Base-by-base conservation (phyloP, 1,140 invertebrate genomes). In the Ceratina calcarata region DNA sequence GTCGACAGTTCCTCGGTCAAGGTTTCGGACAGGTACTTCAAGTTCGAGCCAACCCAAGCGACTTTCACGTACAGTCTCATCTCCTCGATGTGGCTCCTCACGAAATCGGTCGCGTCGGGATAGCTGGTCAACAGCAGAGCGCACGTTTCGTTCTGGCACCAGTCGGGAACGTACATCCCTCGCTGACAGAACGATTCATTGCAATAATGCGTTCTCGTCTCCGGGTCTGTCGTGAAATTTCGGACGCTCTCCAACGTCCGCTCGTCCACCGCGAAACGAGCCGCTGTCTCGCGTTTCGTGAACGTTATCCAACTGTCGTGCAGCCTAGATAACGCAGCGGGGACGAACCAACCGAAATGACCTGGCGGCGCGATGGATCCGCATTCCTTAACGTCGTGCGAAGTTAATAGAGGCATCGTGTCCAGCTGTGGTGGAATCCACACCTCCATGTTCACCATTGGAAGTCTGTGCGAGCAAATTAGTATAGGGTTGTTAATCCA, bases 271-370 rank as follows among this genome's bases (percentile, higher is more conserved):
- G 93, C 92, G 82, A 95, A 95, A 10, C 90, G 80, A 4, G 85
- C 80, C 2, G 92, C 91, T 27, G 92, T 91, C 27, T 93, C 89
- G 20, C 75, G 75, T 37, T 92, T 89, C 27, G 88, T 86, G 72
- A 95, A 95, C 13, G 92, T 90, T n/a, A 91, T 82, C 94, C 94
- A 95, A 71, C 89, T 94, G 7, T 94, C 93, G 16, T 84, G 83
- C 3, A 66, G 10, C 6, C 57, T 85, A 4, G 89, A 86, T 57
- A 95, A 84, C 78, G 90, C 79, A 73, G 87, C 83, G 0, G 95
- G 95, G 60, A 96, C 94, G 86, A 95, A 97, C 96, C 96, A 97
- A 7, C 95, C 95, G 88, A 96, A 96, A 72, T 96, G 94, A 58
- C 95, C 95, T 1, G 94, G 93, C 8, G 94, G 93, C 8, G 94